Evolutionary conservation across 2,888 invertebrate genomes (phyloP), one percentile per base, ranked within the genome.

Genomic region (Sphinx pinastri): DNA sequence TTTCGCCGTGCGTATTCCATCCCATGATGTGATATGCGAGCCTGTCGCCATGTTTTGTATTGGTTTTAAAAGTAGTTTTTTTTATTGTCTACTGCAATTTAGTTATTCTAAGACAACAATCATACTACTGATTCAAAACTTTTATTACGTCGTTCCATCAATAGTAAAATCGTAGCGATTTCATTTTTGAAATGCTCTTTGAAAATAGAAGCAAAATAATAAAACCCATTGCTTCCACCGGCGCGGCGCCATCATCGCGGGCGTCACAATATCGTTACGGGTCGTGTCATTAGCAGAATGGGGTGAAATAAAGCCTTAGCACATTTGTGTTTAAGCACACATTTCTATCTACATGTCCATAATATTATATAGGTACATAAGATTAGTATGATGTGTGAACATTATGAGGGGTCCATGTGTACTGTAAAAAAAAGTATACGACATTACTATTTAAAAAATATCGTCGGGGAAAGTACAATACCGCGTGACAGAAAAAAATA

Each of bases 281-380:
- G 10, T 45, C 60, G 63, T 25, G 63, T 63, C 63, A 63, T 63
- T 63, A 49, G 49, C 63, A 19, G 47, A 63, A 63, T 63, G 63
- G 63, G 63, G 49, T 63, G 63, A 63, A 49, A 49, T 63, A 63
- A 63, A 63, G 25, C 63, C 49, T 47, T 60, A 49, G 49, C 63
- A 63, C 49, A 63, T 63, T 13, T 47, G 63, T 11, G 11, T 63
- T 47, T 63, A 63, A 63, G 47, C 63, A 63, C 49, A 63, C 47
- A 60, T 60, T 47, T 10, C 6, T 49, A 47, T n/a, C 12, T 13
- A 13, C 25, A 25, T 19, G 13, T 25, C 0, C 25, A 3, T 13
- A 16, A 3, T 13, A 16, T 57, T 25, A 25, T 25, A 25, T 25
- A 25, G 25, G 2, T 2, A 25, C 2, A 57, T 57, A 38, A 38